Base-by-base conservation (phyloP, 2,797 vertebrate genomes). In the Neoniphon sammara region DNA sequence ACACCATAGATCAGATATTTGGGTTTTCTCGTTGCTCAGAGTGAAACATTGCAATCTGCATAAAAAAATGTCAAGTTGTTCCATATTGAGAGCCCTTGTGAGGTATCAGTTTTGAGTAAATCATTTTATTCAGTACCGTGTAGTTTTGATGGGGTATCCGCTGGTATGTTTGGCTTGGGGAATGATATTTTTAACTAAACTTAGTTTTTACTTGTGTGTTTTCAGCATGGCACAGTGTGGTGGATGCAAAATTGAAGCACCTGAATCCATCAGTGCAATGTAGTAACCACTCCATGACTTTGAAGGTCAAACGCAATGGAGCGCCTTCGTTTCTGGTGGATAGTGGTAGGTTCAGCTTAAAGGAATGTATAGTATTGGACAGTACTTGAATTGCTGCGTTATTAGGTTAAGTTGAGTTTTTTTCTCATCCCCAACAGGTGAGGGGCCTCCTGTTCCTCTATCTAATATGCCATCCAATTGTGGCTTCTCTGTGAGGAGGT, bases 401-500 rank as follows among this genome's bases (percentile, higher is more conserved):
- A 7, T 31, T 5, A 7, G 14, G 15, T 59, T n/a, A 25, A 7
- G 10, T 21, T 39, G 30, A 50, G 30, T 7, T 7, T 55, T n/a
- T 3, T 64, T 11, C 27, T 14, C 12, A 42, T 68, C 1, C 60
- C 18, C 46, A 44, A 56, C 72, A 91, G 90, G 71, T 62, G 62
- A 78, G 0, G 66, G 21, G 5, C 61, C 56, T 21, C 76, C 70
- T 18, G 78, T 81, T n/a, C 79, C 86, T 54, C 11, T 91, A n/a
- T 80, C 85, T 50, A 63, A 60, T 15, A 81, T 90, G 76, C 75
- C 86, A 10, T 44, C 80, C 4, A 54, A 55, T 20, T 90, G 91
- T 75, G 88, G 88, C 11, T 88, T 83, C 58, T 87, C 85, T 36
- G 66, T 89, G 30, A 86, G 47, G 70, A 74, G 87, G 6, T 82